Evolutionary conservation across 2,797 vertebrate genomes (phyloP), one percentile per base, ranked within the genome.

Genomic region (Poecilia wingei): DNA sequence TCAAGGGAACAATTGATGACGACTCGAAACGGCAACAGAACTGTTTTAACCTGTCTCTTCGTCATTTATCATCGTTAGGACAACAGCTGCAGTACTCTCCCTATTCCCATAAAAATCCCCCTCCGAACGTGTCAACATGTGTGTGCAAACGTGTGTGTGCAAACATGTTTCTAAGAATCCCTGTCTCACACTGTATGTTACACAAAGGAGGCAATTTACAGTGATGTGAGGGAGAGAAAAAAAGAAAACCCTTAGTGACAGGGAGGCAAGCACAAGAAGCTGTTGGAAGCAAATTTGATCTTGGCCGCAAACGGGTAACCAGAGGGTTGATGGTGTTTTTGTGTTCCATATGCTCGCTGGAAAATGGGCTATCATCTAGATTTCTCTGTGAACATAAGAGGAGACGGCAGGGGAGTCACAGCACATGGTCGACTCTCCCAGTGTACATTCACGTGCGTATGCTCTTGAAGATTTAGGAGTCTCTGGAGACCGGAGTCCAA

Each of bases 11-110:
- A 84, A 83, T 88, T 84, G 83, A 88, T 79, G 91, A 74, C 3
- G 77, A 88, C 70, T 72, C 84, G 74, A 90, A 86, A 80, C 39
- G 82, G 85, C 87, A 85, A 88, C 88, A 83, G 86, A 89, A 86
- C 75, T 81, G 82, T 84, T 85, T 87, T 90, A 88, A 91, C 81
- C 80, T 87, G 82, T 89, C 87, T 85, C 79, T 81, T 77, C 47
- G 79, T 77, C 72, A 80, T 94, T 91, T 83, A 83, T 94, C 89
- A 94, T 81, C 81, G 85, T 93, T 88, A 89, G 88, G 75, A 79
- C 25, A 84, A 89, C 91, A 91, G 89, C 89, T 92, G 91, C 84
- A 87, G 79, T 78, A 75, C 80, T 90, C 82, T 86, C 84, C 76
- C 59, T 66, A 82, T 90, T 83, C 76, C 76, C 14, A 39, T 88